phyloP scores from a whole-genome alignment of 2,797 vertebrate species.

The Gephyroberyx darwinii region DNA sequence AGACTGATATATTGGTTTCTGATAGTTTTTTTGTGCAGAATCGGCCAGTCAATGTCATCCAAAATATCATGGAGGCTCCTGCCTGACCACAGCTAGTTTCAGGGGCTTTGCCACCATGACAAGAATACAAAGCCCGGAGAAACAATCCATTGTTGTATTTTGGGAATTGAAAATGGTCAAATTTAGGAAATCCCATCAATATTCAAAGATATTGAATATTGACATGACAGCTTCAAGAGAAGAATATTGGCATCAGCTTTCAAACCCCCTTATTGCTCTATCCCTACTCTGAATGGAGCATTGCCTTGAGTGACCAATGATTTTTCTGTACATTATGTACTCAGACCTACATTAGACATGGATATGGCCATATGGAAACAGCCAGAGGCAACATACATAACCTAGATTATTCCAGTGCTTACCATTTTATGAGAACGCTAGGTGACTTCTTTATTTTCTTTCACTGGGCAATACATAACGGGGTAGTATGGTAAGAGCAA shows the following conservation, averaged over 20 bases:
- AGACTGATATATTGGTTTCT: background rate
- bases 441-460: constrained; percentile 22
- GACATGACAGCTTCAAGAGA: background rate
- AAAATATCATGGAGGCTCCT: background rate
- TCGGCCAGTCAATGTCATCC: background rate
- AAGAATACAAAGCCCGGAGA: no score
- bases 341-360: constrained; percentile 28
- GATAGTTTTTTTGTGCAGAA: background rate
- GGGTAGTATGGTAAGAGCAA: constrained; percentile 58
- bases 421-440: constrained; percentile 4
- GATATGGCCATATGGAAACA: constrained; percentile 23
- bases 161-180: no score
- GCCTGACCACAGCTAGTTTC: no score
- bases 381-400: constrained; percentile 10
- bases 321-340: constrained; percentile 37
- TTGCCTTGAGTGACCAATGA: background rate
- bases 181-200: no score
- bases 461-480: constrained; percentile 34
- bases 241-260: background rate
- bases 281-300: background rate
- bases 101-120: no score
- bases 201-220: no score
- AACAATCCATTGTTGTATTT: no score
- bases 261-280: no score
- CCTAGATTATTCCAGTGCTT: constrained; percentile 5